Conservation (phyloP, 1,140 invertebrate genomes). For the Drosophila sp. region DNA sequence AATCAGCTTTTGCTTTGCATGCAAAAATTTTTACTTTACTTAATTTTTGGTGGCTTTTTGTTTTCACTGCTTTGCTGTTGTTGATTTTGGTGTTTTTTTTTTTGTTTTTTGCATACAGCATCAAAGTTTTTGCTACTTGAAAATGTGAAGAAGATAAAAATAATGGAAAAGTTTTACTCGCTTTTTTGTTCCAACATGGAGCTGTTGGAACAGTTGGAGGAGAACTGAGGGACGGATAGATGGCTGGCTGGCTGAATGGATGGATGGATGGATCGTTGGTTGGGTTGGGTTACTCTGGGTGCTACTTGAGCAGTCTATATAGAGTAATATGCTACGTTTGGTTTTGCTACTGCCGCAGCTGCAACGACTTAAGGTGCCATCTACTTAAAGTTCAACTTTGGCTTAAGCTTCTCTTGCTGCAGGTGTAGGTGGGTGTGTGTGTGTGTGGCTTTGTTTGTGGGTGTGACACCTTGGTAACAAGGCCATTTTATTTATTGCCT, state of each 20-base stretch:
- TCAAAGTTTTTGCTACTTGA: slow-evolving; percentile 74
- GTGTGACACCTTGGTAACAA: slow-evolving; percentile 53
- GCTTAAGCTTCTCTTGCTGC: slow-evolving; percentile 51
- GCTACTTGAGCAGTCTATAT: slow-evolving; percentile 33
- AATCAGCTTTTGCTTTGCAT: slow-evolving; percentile 70
- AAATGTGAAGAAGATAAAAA: slow-evolving; percentile 80
- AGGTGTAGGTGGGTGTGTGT: slow-evolving; percentile 28
- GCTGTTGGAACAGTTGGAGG: neutral
- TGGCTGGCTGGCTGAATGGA: slow-evolving; percentile 11
- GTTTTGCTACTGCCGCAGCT: slow-evolving; percentile 44
- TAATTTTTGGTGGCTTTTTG: slow-evolving; percentile 68
- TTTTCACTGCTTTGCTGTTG: slow-evolving; percentile 31
- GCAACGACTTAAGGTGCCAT: slow-evolving; percentile 65
- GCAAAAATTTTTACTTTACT: slow-evolving; percentile 72
- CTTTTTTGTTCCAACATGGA: slow-evolving; percentile 41
- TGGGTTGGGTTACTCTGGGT: neutral
- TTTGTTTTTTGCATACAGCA: slow-evolving; percentile 67
- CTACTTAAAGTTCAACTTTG: slow-evolving; percentile 70
- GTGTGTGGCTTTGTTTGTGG: neutral
- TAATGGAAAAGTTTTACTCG: slow-evolving; percentile 75
- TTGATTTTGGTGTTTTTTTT: slow-evolving; percentile 25
- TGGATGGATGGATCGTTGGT: slow-evolving; percentile 4
- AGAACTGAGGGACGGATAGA: neutral
- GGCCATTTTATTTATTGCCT: slow-evolving; percentile 67
- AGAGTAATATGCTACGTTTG: slow-evolving; percentile 48